A percentile compares a stretch with the other conserved stretches of the same genome.
Conservation (phyloP, 2,888 invertebrate species). For the Polyommatus icarus region DNA sequence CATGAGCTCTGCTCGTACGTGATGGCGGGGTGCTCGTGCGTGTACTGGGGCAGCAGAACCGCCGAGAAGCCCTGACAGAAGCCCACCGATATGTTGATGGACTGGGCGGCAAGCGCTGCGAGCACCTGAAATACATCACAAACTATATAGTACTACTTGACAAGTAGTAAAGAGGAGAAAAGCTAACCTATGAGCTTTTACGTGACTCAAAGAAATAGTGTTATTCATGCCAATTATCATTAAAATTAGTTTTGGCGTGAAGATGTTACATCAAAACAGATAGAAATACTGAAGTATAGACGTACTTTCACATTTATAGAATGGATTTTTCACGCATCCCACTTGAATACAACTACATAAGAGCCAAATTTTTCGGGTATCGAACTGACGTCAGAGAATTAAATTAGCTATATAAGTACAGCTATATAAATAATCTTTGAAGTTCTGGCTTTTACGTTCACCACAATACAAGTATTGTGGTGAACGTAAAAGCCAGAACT, state of each 20-base stretch:
- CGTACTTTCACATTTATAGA: not conserved
- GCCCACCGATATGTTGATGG: conserved; percentile 87
- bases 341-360: not conserved
- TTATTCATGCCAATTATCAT: too few relatives aligned
- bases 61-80: conserved; percentile 89
- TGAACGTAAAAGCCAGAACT: not conserved
- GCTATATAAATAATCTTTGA: not conserved
- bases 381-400: not conserved
- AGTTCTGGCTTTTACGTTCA: not conserved
- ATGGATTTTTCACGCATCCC: not conserved
- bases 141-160: not conserved
- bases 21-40: conserved; percentile 75
- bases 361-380: not conserved
- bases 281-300: too few relatives aligned
- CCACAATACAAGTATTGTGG: too few relatives aligned
- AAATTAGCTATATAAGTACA: not conserved
- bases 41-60: conserved; percentile 85
- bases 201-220: too few relatives aligned
- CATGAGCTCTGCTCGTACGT: conserved; percentile 84
- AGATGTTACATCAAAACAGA: too few relatives aligned
- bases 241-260: too few relatives aligned
- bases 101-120: conserved; percentile 86
- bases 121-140: conserved; percentile 75
- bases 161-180: too few relatives aligned
- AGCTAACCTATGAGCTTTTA: too few relatives aligned